Base-by-base conservation (phyloP, 2,888 invertebrate species). In the Drosophila fulvimacula region DNA sequence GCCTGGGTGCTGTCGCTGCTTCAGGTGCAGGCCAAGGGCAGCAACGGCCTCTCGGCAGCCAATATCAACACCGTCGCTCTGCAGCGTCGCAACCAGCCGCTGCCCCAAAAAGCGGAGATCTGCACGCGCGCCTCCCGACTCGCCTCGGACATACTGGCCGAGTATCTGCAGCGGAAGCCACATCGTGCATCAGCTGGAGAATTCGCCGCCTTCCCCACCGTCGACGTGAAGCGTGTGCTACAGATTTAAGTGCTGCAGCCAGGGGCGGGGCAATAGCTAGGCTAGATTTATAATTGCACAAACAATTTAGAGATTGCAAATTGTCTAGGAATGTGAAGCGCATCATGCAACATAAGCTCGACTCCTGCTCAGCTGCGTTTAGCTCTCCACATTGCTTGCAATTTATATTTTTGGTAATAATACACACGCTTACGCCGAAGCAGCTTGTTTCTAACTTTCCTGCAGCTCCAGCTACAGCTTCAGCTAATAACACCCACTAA, bases 101-200 rank as follows among this genome's bases (percentile, higher is more conserved):
- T 88, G 52, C 88, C 88, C 7, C 84, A 79, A 48, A 91, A 86
- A 69, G 63, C 88, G 0, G 88, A 88, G 72, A 91, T 92, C 17
- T 79, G 86, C 49, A 67, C 89, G 21, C 86, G 92, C 73, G 91
- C 92, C 49, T 92, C 92, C 36, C 89, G 89, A 4, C 75, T 93
- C 53, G 92, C 92, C 5, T 74, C 92, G 32, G 91, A 93, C 87
- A 90, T 93, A 55, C 73, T 93, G 27, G 69, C 85, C 17, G 93
- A 93, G 78, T 93, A 93, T 79, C 76, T 93, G 62, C 91, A 92
- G 32, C 88, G 93, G 27, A 92, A 93, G 74, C 92, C 93, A 1
- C 91, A 93, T 83, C 87, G 93, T 42, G 91, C 93, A 9, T 81
- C 88, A 1, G 77, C 77, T 17, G 90, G 91, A 59, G 92, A 92